A percentile compares a stretch with the other conserved stretches of the same genome.
phyloP scores from a whole-genome alignment of 2,888 invertebrate species.

The Linyphia triangularis region DNA sequence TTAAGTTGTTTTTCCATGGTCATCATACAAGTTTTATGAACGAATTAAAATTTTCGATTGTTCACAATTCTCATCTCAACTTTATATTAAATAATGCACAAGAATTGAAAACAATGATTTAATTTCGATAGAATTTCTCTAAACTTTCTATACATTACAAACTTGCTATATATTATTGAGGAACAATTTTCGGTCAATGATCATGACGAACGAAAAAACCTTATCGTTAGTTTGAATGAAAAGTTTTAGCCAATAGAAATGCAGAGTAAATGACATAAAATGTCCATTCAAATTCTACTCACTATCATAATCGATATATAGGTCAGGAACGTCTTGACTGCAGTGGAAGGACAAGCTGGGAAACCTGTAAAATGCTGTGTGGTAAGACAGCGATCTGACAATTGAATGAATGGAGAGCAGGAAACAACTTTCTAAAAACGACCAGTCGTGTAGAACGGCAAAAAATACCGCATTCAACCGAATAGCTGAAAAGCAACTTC shows the following conservation, averaged over 20 bases:
- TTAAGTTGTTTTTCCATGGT: too few species aligned
- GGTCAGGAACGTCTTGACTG: slow-evolving; percentile 7
- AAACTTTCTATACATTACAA: too few species aligned
- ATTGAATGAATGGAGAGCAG: slow-evolving; percentile 5
- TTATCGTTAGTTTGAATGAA: too few species aligned
- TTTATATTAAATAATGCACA: too few species aligned
- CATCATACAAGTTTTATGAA: too few species aligned
- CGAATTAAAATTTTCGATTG: too few species aligned
- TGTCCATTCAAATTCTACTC: slow-evolving; percentile 9
- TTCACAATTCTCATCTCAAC: too few species aligned
- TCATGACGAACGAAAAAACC: too few species aligned
- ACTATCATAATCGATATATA: slow-evolving; percentile 40
- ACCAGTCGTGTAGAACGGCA: slow-evolving; percentile 55
- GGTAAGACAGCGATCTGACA: neutral
- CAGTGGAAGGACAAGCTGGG: neutral
- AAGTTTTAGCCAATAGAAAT: neutral
- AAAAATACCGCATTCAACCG: slow-evolving; percentile 5
- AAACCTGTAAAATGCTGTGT: neutral
- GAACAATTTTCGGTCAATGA: too few species aligned
- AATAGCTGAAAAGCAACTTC: neutral
- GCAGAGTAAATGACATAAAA: neutral
- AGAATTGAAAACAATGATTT: too few species aligned
- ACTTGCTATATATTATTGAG: too few species aligned
- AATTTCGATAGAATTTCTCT: too few species aligned
- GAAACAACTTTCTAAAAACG: slow-evolving; percentile 56